A percentile compares a stretch with the other conserved stretches of the same genome.
Evolutionary conservation across 2,888 invertebrate genomes (phyloP).

Genomic region (Chrysolina haemoptera): DNA sequence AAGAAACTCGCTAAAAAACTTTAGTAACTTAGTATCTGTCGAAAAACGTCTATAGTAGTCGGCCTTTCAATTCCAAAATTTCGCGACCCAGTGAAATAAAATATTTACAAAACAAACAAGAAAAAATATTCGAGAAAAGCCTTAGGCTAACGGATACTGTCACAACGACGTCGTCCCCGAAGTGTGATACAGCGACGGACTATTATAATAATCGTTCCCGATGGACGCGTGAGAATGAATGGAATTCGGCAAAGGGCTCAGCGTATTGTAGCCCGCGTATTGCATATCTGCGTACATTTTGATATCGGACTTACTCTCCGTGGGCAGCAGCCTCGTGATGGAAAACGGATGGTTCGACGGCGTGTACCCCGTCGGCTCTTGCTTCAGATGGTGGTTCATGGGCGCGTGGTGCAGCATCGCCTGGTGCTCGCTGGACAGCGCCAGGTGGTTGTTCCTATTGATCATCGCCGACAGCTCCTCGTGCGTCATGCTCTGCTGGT

Average conservation of each 20-base stretch:
- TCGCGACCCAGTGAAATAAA: not conserved
- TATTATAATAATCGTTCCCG: constrained; percentile 86
- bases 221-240: constrained; percentile 72
- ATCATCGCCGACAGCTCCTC: constrained; percentile 79
- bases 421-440: constrained; percentile 67
- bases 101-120: constrained; percentile 38
- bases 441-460: constrained; percentile 75
- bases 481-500: constrained; percentile 72
- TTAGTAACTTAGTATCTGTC: too few relatives aligned
- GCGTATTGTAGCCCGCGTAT: constrained; percentile 76
- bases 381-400: constrained; percentile 79
- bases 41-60: not conserved
- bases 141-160: constrained; percentile 92
- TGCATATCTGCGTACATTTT: constrained; percentile 90
- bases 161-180: constrained; percentile 88
- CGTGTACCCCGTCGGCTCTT: constrained; percentile 75
- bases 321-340: constrained; percentile 92
- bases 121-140: constrained; percentile 49
- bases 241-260: constrained; percentile 76
- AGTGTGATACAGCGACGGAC: constrained; percentile 84
- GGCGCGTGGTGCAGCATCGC: constrained; percentile 69
- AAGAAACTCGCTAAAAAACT: too few relatives aligned
- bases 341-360: constrained; percentile 94
- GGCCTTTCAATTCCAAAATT: not conserved
- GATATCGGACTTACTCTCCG: constrained; percentile 89